Evolutionary conservation across 2,797 vertebrate species (phyloP), one percentile per base, ranked within the genome.

Genomic region (Centropyge bicolor): DNA sequence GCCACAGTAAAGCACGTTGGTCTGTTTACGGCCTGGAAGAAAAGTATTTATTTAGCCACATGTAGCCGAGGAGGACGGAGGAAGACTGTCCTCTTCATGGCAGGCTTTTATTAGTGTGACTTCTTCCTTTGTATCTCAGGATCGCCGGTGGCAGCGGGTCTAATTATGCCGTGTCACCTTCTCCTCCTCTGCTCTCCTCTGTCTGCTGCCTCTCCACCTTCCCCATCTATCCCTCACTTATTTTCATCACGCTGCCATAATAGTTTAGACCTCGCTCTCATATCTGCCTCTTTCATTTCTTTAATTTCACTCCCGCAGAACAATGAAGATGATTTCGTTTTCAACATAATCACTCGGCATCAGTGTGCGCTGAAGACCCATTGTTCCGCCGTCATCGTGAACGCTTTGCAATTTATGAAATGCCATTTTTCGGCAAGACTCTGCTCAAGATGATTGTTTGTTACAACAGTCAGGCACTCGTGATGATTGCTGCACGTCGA

Each of bases 101-200:
- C 91, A 91, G 76, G 82, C 54, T 70, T 85, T 84, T 83, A 91
- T 92, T 89, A 86, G 78, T 64, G 62, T 80, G 72, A 81, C 63
- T 78, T 64, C 27, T 70, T 46, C 70, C 59, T 85, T 76, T 71
- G 72, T 68, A 4, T 76, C 69, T 74, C 59, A n/a, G 22, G 41
- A 36, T 35, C 31, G 49, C 74, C 13, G 6, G 6, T 70, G 70
- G 83, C 61, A 2, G 73, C 9, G 8, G 60, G 43, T 84, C 60
- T 91, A 86, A 91, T 91, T 86, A 82, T 72, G 63, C 69, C 7
- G 22, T 78, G 74, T 76, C 59, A 74, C 76, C 79, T 74, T 78
- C 66, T 80, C 78, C 45, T 74, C 70, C 78, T 52, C 66, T 31
- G 8, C 65, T 67, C 12, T 69, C 51, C 38, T 43, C 24, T 17